Conservation (phyloP, 2,797 vertebrate species). For the Hippopotamyrus pictus region DNA sequence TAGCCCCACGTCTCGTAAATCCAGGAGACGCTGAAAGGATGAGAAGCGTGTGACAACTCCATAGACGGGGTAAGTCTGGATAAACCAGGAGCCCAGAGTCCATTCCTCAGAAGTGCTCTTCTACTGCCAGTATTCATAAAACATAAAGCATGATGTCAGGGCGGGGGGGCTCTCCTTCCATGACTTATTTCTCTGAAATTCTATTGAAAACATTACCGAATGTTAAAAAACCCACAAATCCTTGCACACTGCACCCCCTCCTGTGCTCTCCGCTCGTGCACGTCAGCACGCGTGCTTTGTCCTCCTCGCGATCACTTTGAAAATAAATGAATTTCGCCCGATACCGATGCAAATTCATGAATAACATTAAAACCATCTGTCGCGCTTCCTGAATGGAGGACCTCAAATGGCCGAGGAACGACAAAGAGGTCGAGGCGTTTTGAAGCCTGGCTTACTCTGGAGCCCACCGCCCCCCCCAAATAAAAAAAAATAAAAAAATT, state of each 20-base stretch:
- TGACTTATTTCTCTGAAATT: background rate
- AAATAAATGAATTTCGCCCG: constrained; percentile 7
- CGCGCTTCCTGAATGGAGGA: background rate
- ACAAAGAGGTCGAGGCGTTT: background rate
- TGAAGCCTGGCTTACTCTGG: too few species aligned
- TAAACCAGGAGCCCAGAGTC: background rate
- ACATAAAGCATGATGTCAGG: background rate
- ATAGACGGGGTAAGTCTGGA: background rate
- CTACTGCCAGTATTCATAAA: background rate
- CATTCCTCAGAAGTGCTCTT: background rate
- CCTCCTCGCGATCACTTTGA: background rate
- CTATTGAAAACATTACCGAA: background rate
- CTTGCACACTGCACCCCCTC: background rate
- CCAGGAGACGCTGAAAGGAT: constrained; percentile 57
- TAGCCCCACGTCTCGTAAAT: constrained; percentile 69
- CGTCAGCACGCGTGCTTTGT: background rate
- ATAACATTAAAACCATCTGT: constrained; percentile 16
- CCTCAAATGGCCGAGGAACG: background rate
- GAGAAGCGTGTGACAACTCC: constrained; percentile 27
- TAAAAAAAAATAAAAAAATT: background rate
- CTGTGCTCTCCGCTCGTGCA: background rate
- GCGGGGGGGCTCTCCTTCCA: background rate
- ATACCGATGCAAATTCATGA: background rate
- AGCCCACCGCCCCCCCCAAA: background rate
- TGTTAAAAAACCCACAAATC: background rate